Conservation (phyloP, 2,888 invertebrate species). For the Pachydiplax longipennis region DNA sequence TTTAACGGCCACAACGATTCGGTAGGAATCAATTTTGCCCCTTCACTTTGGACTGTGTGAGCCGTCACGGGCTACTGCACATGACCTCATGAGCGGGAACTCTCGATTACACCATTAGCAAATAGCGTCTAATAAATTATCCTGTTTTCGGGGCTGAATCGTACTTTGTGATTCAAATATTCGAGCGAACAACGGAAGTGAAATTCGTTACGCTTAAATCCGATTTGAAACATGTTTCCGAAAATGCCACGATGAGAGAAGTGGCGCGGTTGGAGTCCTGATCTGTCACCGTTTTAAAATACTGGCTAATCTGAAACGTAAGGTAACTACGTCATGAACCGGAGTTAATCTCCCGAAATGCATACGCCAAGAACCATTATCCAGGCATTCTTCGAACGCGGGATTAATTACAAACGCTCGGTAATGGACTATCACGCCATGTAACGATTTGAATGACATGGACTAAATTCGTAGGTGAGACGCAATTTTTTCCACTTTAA, state of each 20-base stretch:
- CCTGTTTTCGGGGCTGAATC: background rate
- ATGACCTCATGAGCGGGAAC: no score
- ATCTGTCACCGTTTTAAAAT: background rate
- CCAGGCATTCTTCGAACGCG: background rate
- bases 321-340: background rate
- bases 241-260: no score
- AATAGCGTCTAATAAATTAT: background rate
- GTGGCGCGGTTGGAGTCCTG: background rate
- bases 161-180: background rate
- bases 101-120: background rate
- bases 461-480: background rate
- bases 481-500: background rate
- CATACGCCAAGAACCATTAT: background rate
- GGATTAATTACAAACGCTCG: background rate
- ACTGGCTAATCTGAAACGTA: background rate
- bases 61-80: no score
- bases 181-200: background rate
- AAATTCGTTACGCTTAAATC: no score
- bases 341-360: background rate
- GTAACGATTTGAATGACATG: background rate
- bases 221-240: no score
- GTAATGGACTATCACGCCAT: background rate
- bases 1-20: no score
- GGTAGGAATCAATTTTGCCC: no score
- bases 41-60: no score